Evolutionary conservation across 2,797 vertebrate species (phyloP), one percentile per base, ranked within the genome.

Genomic region (Enteromius anoplus): DNA sequence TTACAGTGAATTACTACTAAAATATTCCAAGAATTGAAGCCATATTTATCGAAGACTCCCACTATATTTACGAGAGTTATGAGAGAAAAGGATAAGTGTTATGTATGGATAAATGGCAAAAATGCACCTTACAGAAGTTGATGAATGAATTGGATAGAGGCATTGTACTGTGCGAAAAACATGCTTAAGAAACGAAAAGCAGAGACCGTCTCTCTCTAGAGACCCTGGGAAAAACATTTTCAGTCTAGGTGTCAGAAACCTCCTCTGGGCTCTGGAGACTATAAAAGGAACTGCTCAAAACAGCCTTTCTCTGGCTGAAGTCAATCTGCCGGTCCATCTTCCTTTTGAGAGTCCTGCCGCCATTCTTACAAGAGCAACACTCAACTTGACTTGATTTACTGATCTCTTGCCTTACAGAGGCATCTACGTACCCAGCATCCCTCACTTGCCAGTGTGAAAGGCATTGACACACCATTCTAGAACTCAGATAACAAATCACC

Each of bases 321-420:
- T 83, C 73, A 78, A 62, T 71, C 75, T 68, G n/a, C 29, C 21
- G 15, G 82, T 72, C 76, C 26, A 65, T 78, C 60, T 71, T 47
- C 66, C 66, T 79, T 62, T 71, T 71, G 49, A 71, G 15, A 5
- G 29, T 70, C 53, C 26, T 49, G 10, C 68, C 21, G 53, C 66
- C 53, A 23, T 80, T 75, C 58, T 37, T 51, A 49, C 7, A 73
- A 75, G 60, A 75, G 49, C 60, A 65, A 55, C 62, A 14, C 62
- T 72, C 37, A 64, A 37, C 55, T 69, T 2, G 23, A 26, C 51
- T 69, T 83, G 82, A 84, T 73, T 65, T 79, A 79, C 68, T 79
- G 75, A 73, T 71, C 45, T 66, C 58, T 64, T 55, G 58, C 68
- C 32, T 65, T 71, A 72, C 66, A 81, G 58, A 81, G 51, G 40